Base-by-base conservation (phyloP, 2,888 invertebrate genomes). In the Heliconius hortense region DNA sequence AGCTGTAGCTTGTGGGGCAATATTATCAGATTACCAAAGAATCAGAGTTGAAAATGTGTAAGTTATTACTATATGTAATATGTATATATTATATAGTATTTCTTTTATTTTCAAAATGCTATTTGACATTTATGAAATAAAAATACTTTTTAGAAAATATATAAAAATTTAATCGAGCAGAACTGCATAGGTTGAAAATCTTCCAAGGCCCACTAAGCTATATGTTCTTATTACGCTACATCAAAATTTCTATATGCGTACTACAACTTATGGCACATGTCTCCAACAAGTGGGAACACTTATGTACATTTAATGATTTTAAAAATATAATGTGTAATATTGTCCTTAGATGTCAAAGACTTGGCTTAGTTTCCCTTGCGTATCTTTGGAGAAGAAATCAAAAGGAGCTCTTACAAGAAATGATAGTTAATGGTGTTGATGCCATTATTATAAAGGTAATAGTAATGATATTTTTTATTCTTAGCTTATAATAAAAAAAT, bases 371-470 rank as follows among this genome's bases (percentile, higher is more conserved):
- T 81, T 96, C 98, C 73, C 94, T 99, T 83, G 97, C 98, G 59
- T 99, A 98, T 94, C 94, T 99, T 81, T 99, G 99, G 99, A 96
- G 98, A 89, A 95, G 98, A 87, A 97, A 99, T 91, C 99, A 99
- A 94, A 96, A 96, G 85, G 98, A 98, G 90, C 94, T 99, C 80
- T 94, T 99, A 76, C 96, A 97, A 88, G 99, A 99, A 95, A 99
- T 99, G 99, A 98, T 99, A 86, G 96, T 96, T 82, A 97, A 97
- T 88, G 96, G 97, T 83, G 95, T 99, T 80, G 96, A 98, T 87
- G 99, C 99, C 75, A 97, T 99, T 85, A 95, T 99, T 78, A 98
- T 99, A 82, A 99, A 99, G 96, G 98, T 99, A 71, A 26, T 66
- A 31, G 13, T 28, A 53, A 53, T 68, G 11, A 18, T 39, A 7